Evolutionary conservation across 2,888 invertebrate genomes (phyloP).

Genomic region (Neoitamus cyanurus): DNA sequence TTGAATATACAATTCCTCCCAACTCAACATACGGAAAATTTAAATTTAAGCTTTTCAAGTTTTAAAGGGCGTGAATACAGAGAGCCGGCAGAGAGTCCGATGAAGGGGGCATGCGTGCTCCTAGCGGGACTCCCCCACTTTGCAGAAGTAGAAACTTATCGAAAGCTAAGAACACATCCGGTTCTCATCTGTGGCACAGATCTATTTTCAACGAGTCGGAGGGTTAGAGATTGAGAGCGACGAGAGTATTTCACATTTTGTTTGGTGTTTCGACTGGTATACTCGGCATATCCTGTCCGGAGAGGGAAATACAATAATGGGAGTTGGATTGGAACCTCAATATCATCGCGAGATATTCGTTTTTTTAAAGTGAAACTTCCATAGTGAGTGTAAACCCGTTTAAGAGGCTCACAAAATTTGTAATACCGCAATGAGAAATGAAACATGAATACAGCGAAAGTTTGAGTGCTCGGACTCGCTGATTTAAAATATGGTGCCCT

Average conservation of each 20-base stretch:
- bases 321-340: too few relatives aligned
- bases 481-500: too few relatives aligned
- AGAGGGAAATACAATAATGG: too few relatives aligned
- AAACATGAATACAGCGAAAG: too few relatives aligned
- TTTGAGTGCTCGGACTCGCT: too few relatives aligned
- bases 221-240: not conserved
- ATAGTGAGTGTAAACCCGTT: too few relatives aligned
- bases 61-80: constrained; percentile 29
- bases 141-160: not conserved
- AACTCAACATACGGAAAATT: not conserved
- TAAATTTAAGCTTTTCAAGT: constrained; percentile 7
- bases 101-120: not conserved
- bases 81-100: not conserved
- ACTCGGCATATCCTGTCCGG: too few relatives aligned
- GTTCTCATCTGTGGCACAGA: not conserved
- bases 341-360: too few relatives aligned
- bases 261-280: too few relatives aligned
- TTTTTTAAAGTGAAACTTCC: too few relatives aligned
- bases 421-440: too few relatives aligned
- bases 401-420: too few relatives aligned
- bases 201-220: not conserved
- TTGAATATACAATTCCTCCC: not conserved
- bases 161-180: not conserved
- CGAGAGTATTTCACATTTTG: not conserved
- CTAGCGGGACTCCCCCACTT: not conserved